Percentiles rank a stretch among this genome's conserved stretches.
Evolutionary conservation across 35 echinoderm and acorn worm species (phyloP).

Genomic region (Antedon bifida): DNA sequence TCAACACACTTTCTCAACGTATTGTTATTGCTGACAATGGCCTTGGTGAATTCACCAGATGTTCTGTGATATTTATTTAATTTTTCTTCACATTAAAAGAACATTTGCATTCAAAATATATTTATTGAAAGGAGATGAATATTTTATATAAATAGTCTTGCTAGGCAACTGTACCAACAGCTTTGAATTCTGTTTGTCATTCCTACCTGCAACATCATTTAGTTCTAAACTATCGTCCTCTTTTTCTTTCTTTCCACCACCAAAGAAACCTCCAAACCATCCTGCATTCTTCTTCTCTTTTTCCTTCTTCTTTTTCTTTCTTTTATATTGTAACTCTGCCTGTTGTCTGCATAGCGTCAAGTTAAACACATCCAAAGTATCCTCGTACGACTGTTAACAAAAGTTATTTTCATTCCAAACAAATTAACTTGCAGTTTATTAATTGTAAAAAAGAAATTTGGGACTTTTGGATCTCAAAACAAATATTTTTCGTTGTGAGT

Average conservation of each 20-base stretch:
- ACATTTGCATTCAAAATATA: too few relatives aligned
- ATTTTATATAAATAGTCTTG: too few relatives aligned
- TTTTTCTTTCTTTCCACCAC: constrained; percentile 78
- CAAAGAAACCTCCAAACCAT: constrained; percentile 78
- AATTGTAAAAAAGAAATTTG: neutral
- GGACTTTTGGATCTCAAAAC: too few relatives aligned
- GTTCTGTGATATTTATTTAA: too few relatives aligned
- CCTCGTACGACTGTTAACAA: constrained; percentile 46
- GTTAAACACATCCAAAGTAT: constrained; percentile 73
- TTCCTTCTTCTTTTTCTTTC: constrained; percentile 58
- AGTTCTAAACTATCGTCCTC: constrained; percentile 28
- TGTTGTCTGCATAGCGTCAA: constrained; percentile 78
- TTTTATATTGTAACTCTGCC: constrained; percentile 66
- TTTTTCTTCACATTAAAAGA: too few relatives aligned
- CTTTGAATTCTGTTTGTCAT: too few relatives aligned
- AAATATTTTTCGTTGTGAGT: too few relatives aligned
- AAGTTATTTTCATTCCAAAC: neutral
- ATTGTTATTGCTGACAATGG: too few relatives aligned
- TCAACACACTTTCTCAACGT: too few relatives aligned
- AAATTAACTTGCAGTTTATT: neutral
- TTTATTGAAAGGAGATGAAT: too few relatives aligned
- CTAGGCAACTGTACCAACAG: too few relatives aligned
- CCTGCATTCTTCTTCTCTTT: constrained; percentile 50
- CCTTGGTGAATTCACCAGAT: too few relatives aligned
- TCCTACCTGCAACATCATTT: constrained; percentile 34